Conservation (phyloP, 2,888 invertebrate species). For the Nephrotoma appendiculata region DNA sequence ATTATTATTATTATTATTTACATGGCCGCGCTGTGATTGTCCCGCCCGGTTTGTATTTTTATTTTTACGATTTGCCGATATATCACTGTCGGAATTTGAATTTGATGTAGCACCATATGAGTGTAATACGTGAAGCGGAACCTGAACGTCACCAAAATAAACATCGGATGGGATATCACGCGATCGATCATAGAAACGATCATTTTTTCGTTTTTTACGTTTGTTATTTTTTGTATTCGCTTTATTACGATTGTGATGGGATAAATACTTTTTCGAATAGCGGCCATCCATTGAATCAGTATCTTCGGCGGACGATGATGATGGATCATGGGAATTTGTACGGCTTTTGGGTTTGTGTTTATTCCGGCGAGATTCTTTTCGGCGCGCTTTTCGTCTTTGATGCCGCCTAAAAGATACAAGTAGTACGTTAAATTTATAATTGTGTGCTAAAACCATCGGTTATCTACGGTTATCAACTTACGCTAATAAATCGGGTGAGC, state of each 20-base stretch:
- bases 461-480: background rate
- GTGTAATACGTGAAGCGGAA: constrained; percentile 8
- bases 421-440: too few relatives aligned
- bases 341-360: background rate
- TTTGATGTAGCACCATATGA: constrained; percentile 7
- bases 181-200: constrained; percentile 16
- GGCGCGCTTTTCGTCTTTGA: background rate
- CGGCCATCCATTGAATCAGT: background rate
- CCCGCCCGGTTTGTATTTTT: background rate
- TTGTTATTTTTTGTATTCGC: background rate
- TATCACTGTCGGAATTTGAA: background rate
- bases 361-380: background rate
- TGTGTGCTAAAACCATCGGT: background rate
- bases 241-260: background rate
- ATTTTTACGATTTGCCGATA: background rate
- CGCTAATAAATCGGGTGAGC: constrained; percentile 12
- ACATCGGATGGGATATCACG: constrained; percentile 38
- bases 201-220: constrained; percentile 41
- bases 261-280: background rate
- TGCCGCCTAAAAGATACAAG: background rate
- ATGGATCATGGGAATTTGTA: background rate
- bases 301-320: background rate
- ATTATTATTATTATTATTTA: background rate
- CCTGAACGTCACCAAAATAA: constrained; percentile 38
- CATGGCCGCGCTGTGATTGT: background rate